These are phyloP conservation scores for Drosophila bocki DNA, from an alignment of 1,140 invertebrate species.

Conservation along the genomic window DNA sequence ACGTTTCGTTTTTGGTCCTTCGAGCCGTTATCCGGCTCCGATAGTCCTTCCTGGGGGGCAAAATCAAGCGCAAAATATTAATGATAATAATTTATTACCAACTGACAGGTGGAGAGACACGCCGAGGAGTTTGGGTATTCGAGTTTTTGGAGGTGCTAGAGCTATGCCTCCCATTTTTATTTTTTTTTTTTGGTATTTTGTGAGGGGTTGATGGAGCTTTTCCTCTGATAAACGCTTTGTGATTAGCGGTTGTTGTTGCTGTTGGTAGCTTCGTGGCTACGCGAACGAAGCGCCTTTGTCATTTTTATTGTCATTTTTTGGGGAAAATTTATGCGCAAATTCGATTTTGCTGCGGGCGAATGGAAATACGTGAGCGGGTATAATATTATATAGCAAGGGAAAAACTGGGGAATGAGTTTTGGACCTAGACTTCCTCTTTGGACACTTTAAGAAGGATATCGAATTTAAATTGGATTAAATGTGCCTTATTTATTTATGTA, in stretches of 20 bases:
- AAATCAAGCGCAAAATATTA: conserved; percentile 78
- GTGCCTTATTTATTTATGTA: conserved; percentile 1
- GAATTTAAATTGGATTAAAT: conserved; percentile 14
- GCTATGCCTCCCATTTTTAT: conserved; percentile 10
- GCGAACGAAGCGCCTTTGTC: conserved; percentile 42
- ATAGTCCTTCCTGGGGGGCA: conserved; percentile 39
- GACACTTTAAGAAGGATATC: conserved; percentile 10
- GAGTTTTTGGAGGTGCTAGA: conserved; percentile 28
- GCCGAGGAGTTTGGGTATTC: background rate
- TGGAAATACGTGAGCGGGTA: conserved; percentile 44
- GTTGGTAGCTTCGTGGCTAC: conserved; percentile 32
- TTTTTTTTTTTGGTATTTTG: background rate
- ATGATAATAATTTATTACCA: conserved; percentile 77
- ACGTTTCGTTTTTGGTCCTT: conserved; percentile 51
- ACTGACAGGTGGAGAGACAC: conserved; percentile 62
- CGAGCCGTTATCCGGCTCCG: conserved; percentile 14
- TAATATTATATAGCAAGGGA: conserved; percentile 20
- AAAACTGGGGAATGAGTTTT: background rate
- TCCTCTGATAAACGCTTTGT: conserved; percentile 69
- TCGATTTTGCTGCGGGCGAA: conserved; percentile 42
- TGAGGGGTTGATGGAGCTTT: conserved; percentile 3
- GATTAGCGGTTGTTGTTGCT: conserved; percentile 63
- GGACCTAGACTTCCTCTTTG: conserved; percentile 4
- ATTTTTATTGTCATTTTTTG: conserved; percentile 69
- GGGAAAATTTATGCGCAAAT: conserved; percentile 72